A percentile compares a stretch with the other conserved stretches of the same genome.
Evolutionary conservation across 2,888 invertebrate genomes (phyloP).

Genomic region (Catocala sponsa): DNA sequence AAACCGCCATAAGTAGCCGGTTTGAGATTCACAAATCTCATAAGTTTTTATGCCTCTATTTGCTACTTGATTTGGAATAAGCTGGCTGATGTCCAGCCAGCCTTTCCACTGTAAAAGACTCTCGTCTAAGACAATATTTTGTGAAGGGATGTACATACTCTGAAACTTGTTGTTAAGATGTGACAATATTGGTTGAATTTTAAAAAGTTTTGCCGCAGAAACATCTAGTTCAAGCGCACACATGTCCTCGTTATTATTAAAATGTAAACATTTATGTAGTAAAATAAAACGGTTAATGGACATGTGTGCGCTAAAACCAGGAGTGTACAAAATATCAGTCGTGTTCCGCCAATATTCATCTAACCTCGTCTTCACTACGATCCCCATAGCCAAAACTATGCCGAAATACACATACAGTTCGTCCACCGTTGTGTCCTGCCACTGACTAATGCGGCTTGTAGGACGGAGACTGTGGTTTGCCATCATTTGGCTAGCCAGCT

Average conservation of each 20-base stretch:
- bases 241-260: background rate
- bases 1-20: constrained; percentile 35
- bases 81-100: constrained; percentile 32
- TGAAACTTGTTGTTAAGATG: background rate
- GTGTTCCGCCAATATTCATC: no score
- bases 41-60: constrained; percentile 36
- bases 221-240: no score
- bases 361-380: no score
- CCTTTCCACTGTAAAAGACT: constrained; percentile 40
- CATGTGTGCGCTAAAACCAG: constrained; percentile 5
- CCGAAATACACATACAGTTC: no score
- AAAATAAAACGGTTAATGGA: constrained; percentile 2
- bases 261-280: constrained; percentile 4
- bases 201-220: background rate
- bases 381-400: no score
- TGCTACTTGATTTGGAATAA: constrained; percentile 33
- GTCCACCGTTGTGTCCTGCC: no score
- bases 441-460: no score
- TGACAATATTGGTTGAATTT: background rate
- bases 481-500: constrained; percentile 16
- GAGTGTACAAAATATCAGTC: background rate
- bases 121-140: constrained; percentile 42
- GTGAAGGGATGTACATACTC: constrained; percentile 1
- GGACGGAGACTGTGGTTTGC: background rate
- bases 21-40: constrained; percentile 45